These are phyloP conservation scores for Drosophila pseudotakahashii DNA, from an alignment of 2,888 invertebrate genomes.

Conservation along the genomic window DNA sequence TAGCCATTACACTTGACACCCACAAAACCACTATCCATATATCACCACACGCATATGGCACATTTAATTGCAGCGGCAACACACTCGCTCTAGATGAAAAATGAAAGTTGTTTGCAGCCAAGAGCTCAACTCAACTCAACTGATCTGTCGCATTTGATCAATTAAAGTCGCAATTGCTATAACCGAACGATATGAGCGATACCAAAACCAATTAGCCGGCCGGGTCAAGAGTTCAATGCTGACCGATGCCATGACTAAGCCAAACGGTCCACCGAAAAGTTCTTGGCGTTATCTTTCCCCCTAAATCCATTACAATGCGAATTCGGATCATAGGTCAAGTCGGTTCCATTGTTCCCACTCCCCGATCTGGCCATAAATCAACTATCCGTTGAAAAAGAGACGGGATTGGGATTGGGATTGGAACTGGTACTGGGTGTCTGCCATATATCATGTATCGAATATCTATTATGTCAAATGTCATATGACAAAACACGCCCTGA, in stretches of 20 bases:
- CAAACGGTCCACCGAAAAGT: conserved; percentile 20
- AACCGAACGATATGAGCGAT: conserved; percentile 50
- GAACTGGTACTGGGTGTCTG: background rate
- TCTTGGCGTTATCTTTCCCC: conserved; percentile 46
- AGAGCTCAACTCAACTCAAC: conserved; percentile 10
- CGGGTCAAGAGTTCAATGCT: conserved; percentile 72
- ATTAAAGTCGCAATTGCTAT: conserved; percentile 68
- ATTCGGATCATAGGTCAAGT: conserved; percentile 48
- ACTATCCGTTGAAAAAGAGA: conserved; percentile 17
- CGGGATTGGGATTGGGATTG: background rate
- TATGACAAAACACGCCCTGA: conserved; percentile 38
- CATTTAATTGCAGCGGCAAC: conserved; percentile 59
- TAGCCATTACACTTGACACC: conserved; percentile 73
- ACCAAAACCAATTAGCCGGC: conserved; percentile 64
- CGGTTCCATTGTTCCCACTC: conserved; percentile 30
- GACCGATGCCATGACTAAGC: conserved; percentile 56
- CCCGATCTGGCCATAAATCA: conserved; percentile 45
- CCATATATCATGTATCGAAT: conserved; percentile 42
- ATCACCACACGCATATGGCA: conserved; percentile 46
- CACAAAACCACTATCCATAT: conserved; percentile 55
- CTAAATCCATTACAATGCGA: conserved; percentile 41
- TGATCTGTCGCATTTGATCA: conserved; percentile 68
- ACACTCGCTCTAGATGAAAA: conserved; percentile 61
- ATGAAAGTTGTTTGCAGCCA: conserved; percentile 69
- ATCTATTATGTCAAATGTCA: conserved; percentile 54